Evolutionary conservation across 2,888 invertebrate genomes (phyloP), one percentile per base, ranked within the genome.

Genomic region (Leptinotarsa rubiginosa): DNA sequence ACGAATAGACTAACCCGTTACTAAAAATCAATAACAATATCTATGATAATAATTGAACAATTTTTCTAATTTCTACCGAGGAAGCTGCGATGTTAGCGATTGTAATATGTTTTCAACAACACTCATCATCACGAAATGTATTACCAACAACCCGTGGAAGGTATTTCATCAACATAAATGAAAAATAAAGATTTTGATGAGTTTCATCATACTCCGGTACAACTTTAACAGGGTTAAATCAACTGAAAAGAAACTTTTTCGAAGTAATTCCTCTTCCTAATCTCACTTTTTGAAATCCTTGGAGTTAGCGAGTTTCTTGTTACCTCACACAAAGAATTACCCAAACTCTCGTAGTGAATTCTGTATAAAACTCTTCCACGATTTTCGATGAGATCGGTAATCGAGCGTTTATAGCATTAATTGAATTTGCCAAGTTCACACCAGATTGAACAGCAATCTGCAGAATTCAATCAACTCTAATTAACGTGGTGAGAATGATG

Each of bases 311-410:
- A 56, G 47, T 69, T 69, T 68, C 68, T 49, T 31, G 54, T 68
- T 68, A 68, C 54, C 15, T 69, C 54, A 13, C 69, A 56, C 69
- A 69, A 69, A 56, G 69, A 69, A 69, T 59, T 69, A 69, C 47
- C 59, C 56, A 18, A 56, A 31, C 47, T 41, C 62, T 22, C 62
- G 22, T n/a, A 18, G 59, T 16, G 59, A 25, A 25, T 22, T n/a
- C 59, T 15, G 62, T 31, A n/a, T 31, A 62, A 62, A 62, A 62
- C 41, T 31, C 62, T 31, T 10, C n/a, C 41, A 41, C 4, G 62
- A 41, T 62, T 25, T 62, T 62, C 31, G 62, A 31, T 18, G 62
- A 31, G 31, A 25, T 41, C 62, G 62, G 62, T 62, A 62, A 62
- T 62, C 62, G 62, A 31, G 62, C 62, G 41, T 62, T 62, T 62